Percentiles rank a stretch among this genome's conserved stretches.
These are phyloP conservation scores for Sycobia sp. DNA, from an alignment of 1,140 invertebrate genomes.

Conservation along the genomic window DNA sequence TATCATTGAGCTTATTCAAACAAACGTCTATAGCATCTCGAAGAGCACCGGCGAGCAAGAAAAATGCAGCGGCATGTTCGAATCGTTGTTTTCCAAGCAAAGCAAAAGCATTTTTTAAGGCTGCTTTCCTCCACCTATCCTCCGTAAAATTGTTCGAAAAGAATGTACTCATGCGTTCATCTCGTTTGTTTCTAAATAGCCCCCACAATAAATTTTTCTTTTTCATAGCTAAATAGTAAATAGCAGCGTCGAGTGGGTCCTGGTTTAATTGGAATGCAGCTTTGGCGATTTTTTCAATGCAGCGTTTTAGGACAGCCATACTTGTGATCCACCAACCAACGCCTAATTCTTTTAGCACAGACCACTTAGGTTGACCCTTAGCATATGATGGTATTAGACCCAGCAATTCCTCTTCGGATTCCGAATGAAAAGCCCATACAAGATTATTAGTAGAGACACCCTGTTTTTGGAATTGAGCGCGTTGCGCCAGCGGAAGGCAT, in stretches of 20 bases:
- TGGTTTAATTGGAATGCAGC: conserved; percentile 86
- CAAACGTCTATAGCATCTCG: conserved; percentile 94
- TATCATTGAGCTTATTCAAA: conserved; percentile 90
- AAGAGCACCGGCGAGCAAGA: conserved; percentile 89
- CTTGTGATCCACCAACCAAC: conserved; percentile 97
- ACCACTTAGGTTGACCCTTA: conserved; percentile 86
- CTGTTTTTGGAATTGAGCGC: conserved; percentile 83
- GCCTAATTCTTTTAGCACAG: conserved; percentile 87
- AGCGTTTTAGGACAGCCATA: conserved; percentile 78
- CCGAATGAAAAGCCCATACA: conserved; percentile 99
- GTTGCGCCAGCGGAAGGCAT: conserved; percentile 87
- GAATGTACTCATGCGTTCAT: conserved; percentile 93
- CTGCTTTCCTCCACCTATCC: conserved; percentile 94
- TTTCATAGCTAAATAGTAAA: conserved; percentile 98
- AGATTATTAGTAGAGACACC: conserved; percentile 92
- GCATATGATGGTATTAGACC: conserved; percentile 87
- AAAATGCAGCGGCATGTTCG: conserved; percentile 92
- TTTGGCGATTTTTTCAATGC: conserved; percentile 94
- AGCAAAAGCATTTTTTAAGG: conserved; percentile 96
- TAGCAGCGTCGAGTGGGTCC: conserved; percentile 95
- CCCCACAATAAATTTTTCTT: conserved; percentile 98
- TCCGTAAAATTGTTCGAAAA: conserved; percentile 94
- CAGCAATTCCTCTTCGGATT: conserved; percentile 94
- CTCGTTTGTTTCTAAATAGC: conserved; percentile 84
- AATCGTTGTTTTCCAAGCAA: conserved; percentile 94